Percentiles rank a stretch among this genome's conserved stretches.
phyloP scores from a whole-genome alignment of 2,888 invertebrate genomes.

The Harpagoxenus sublaevis region DNA sequence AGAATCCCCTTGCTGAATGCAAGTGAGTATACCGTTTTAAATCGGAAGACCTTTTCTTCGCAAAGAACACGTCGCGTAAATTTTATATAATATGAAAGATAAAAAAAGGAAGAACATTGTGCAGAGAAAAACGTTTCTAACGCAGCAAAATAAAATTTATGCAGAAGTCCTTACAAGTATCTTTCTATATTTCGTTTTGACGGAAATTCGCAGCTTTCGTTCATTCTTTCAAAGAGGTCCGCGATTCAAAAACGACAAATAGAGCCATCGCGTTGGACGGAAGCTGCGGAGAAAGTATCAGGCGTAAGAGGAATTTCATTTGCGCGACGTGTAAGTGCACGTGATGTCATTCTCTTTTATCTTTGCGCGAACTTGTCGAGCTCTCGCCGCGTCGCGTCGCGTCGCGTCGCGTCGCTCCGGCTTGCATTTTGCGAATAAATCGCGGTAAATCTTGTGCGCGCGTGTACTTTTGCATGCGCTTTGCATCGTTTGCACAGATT shows the following conservation, averaged over 20 bases:
- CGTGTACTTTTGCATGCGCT: not conserved
- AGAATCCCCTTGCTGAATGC: conserved; percentile 66
- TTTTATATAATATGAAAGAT: not conserved
- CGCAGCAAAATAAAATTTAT: not conserved
- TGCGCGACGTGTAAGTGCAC: conserved; percentile 7
- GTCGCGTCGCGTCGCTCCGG: too few relatives aligned
- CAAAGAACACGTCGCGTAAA: not conserved
- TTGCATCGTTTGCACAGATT: not conserved
- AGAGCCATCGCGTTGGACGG: conserved; percentile 1
- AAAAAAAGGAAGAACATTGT: not conserved
- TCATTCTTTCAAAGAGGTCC: not conserved
- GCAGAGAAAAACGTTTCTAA: not conserved
- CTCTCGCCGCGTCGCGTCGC: not conserved
- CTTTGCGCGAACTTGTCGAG: not conserved
- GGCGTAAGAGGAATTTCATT: conserved; percentile 38
- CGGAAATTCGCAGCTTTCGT: not conserved
- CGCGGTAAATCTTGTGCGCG: not conserved
- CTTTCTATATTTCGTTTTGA: not conserved
- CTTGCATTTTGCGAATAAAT: conserved; percentile 28
- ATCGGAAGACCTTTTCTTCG: not conserved
- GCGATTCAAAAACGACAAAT: not conserved
- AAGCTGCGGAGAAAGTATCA: not conserved
- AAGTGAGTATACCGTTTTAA: conserved; percentile 67
- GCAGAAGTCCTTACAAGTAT: not conserved
- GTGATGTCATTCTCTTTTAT: conserved; percentile 27